Evolutionary conservation across 2,888 invertebrate species (phyloP), one percentile per base, ranked within the genome.

Genomic region (Volucella inflata): DNA sequence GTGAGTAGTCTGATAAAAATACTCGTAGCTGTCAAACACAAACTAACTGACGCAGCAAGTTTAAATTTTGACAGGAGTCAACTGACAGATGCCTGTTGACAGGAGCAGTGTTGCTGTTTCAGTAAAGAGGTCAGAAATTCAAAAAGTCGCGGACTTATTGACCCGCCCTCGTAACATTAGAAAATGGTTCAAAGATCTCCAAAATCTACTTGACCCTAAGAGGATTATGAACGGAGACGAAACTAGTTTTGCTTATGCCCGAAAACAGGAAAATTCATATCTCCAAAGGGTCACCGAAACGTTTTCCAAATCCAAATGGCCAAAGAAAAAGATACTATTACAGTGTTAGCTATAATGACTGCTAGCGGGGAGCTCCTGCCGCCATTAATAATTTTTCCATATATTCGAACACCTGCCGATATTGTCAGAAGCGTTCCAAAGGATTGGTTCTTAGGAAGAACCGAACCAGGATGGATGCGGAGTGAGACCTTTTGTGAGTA

Each of bases 251-350:
- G 40, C n/a, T 12, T 74, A 2, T 83, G 74, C 12, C 78, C 78
- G 36, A 83, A 83, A 83, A 77, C 77, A 21, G 82, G 76, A 11
- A 77, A 76, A 51, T 65, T 82, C 16, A 76, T 78, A n/a, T 65
- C 74, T 17, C 70, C 68, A 16, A 72, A 77, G 42, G 55, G 67
- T 4, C 64, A 81, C 14, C 44, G 55, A 75, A 74, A 80, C 48
- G 62, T 85, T 2, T 74, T 70, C 21, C 74, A 83, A 42, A 55
- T 72, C 6, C 38, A 44, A 21, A 71, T 51, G 68, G 55, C 36
- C 3, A 55, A 68, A 12, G 68, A 68, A 68, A 55, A 44, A 4
- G 36, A 55, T 2, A 57, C 55, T 3, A 57, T 57, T 12, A 68
- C 46, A 17, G 55, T 57, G 3, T 55, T 57, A 16, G 44, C n/a